A percentile compares a stretch with the other conserved stretches of the same genome.
Conservation (phyloP, 2,888 invertebrate genomes). For the Apodemia hepburni region DNA sequence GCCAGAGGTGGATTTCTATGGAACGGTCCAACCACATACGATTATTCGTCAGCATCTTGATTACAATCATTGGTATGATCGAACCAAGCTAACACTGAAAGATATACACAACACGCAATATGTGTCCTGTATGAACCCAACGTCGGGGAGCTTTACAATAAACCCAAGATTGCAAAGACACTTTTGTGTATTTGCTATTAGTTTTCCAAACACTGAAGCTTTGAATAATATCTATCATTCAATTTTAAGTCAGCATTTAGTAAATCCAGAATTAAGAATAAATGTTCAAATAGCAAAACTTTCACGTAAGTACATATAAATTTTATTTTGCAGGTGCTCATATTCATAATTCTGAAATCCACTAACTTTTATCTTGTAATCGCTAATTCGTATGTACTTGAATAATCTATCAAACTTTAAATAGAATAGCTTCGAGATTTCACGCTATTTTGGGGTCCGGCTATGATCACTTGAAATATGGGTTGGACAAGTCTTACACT, state of each 20-base stretch:
- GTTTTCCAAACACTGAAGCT: conserved; percentile 90
- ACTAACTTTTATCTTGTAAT: too few relatives aligned
- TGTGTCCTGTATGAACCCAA: conserved; percentile 98
- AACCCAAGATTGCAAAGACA: conserved; percentile 96
- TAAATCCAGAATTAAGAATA: conserved; percentile 91
- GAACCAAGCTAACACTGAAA: conserved; percentile 92
- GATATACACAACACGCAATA: conserved; percentile 98
- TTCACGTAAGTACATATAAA: conserved; percentile 55
- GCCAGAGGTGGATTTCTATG: conserved; percentile 95
- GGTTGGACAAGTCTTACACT: too few relatives aligned
- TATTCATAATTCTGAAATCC: too few relatives aligned
- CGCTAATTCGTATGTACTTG: too few relatives aligned
- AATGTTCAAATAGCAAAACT: conserved; percentile 84
- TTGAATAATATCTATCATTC: conserved; percentile 93
- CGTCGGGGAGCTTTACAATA: conserved; percentile 97
- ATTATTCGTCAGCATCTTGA: conserved; percentile 97
- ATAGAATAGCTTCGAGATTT: too few relatives aligned
- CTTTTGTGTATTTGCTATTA: conserved; percentile 93
- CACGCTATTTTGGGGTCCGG: too few relatives aligned
- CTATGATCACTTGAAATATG: too few relatives aligned
- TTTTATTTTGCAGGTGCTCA: neutral
- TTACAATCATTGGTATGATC: conserved; percentile 95
- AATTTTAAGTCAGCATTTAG: conserved; percentile 92
- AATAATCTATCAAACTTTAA: too few relatives aligned
- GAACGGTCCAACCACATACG: conserved; percentile 98